phyloP scores from a whole-genome alignment of 2,888 invertebrate genomes.

The Hyles lineata region DNA sequence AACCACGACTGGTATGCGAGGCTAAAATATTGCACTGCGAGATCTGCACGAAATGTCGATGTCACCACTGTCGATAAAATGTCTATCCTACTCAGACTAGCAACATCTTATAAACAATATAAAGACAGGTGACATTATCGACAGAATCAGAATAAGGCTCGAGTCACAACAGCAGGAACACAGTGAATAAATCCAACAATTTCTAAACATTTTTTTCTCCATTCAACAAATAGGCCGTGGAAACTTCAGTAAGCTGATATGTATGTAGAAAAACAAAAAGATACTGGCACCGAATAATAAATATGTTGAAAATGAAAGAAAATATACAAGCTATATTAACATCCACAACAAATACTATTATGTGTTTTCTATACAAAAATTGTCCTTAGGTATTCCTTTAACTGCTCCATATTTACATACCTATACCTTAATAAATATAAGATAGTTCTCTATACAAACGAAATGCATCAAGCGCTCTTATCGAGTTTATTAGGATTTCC shows the following conservation, averaged over 20 bases:
- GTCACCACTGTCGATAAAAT: conserved; percentile 17
- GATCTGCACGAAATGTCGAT: conserved; percentile 19
- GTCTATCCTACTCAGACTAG: conserved; percentile 26
- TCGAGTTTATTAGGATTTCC: conserved; percentile 10
- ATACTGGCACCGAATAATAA: conserved; percentile 59
- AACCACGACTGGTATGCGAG: neutral
- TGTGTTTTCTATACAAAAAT: conserved; percentile 68
- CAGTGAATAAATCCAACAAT: conserved; percentile 27
- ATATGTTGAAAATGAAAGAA: conserved; percentile 46
- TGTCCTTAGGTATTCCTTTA: conserved; percentile 56
- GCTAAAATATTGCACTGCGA: conserved; percentile 2
- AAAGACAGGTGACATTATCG: conserved; percentile 29
- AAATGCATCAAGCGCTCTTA: conserved; percentile 46
- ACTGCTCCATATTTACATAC: conserved; percentile 29
- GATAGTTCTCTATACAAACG: conserved; percentile 58
- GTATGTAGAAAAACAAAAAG: conserved; percentile 31
- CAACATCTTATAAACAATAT: conserved; percentile 28
- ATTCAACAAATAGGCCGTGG: conserved; percentile 29
- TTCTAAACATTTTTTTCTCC: conserved; percentile 25
- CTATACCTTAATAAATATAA: conserved; percentile 56
- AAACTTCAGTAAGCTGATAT: conserved; percentile 25
- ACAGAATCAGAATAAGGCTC: conserved; percentile 12
- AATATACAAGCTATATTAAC: conserved; percentile 47
- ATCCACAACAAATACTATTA: conserved; percentile 67
- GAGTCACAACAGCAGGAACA: conserved; percentile 19